These are phyloP conservation scores for Saturnia pavonia DNA, from an alignment of 2,888 invertebrate species.

Conservation along the genomic window DNA sequence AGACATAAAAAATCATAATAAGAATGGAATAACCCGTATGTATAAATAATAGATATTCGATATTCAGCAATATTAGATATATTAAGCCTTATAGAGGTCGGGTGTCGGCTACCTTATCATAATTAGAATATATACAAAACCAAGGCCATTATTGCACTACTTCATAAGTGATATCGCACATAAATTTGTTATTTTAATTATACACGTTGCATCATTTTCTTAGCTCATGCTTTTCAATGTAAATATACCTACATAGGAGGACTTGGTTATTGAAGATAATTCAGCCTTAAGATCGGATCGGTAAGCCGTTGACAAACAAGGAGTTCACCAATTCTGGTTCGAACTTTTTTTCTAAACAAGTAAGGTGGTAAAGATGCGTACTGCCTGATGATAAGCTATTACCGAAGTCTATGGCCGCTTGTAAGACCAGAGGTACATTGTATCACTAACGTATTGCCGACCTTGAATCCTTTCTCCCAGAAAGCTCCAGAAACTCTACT, in stretches of 20 bases:
- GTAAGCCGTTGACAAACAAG: background rate
- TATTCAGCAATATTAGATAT: background rate
- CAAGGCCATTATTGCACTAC: background rate
- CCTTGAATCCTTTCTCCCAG: too few relatives aligned
- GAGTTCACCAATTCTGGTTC: background rate
- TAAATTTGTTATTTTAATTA: background rate
- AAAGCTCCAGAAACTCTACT: too few relatives aligned
- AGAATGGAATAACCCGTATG: too few relatives aligned
- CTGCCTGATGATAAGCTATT: too few relatives aligned
- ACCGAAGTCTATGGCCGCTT: too few relatives aligned
- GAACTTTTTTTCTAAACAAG: too few relatives aligned
- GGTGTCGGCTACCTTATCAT: background rate
- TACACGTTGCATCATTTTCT: slow-evolving; percentile 2
- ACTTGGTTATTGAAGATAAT: background rate
- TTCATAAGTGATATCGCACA: slow-evolving; percentile 3
- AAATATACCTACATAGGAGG: background rate
- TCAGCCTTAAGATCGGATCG: background rate
- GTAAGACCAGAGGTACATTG: too few relatives aligned
- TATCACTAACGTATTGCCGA: too few relatives aligned
- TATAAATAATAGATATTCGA: background rate
- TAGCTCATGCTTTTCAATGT: background rate
- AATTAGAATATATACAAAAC: background rate
- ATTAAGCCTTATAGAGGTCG: background rate
- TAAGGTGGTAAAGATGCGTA: too few relatives aligned
- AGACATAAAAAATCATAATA: too few relatives aligned